Evolutionary conservation across 2,888 invertebrate genomes (phyloP), one percentile per base, ranked within the genome.

Genomic region (Acanthosepion lycidas): DNA sequence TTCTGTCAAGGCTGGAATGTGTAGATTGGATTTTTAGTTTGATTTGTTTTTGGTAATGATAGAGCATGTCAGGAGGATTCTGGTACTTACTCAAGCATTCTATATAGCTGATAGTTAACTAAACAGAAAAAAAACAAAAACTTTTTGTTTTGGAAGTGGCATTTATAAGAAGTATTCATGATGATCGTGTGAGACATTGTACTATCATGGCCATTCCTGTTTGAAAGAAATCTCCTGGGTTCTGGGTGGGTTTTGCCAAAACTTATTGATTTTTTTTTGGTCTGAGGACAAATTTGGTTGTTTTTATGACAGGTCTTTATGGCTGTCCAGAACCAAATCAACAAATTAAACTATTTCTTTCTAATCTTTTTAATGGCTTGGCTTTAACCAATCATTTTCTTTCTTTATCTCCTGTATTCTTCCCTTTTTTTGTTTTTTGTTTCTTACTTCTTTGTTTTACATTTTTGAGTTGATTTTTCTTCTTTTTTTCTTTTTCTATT

Each of bases 251-350:
- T 78, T 78, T 78, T 78, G 78, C 78, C n/a, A n/a, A 78, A 78
- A 78, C n/a, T n/a, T 78, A 78, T 78, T 78, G 78, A 78, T 78
- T 78, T 78, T 33, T 33, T 42, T 78, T 15, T 78, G n/a, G n/a
- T 78, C 78, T 78, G 78, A 9, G 78, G n/a, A 78, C n/a, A 33
- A 78, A 78, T 78, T 78, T 33, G n/a, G n/a, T 78, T 78, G n/a
- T 78, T 78, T 78, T 78, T 78, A 78, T 78, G 78, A 78, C 78
- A 78, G 15, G 78, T 78, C n/a, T 78, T 78, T 78, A 78, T 78
- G n/a, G 78, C 78, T 78, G 78, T 78, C 78, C 78, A n/a, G n/a
- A 78, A n/a, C n/a, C 78, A 78, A 78, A 78, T 78, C 78, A 78
- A 78, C 78, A n/a, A 78, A 78, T 78, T 78, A n/a, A 78, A 78